Evolutionary conservation across 2,113 vertebrate genomes (phyloP), one percentile per base, ranked within the genome.

Genomic region (Antennarius striatus): DNA sequence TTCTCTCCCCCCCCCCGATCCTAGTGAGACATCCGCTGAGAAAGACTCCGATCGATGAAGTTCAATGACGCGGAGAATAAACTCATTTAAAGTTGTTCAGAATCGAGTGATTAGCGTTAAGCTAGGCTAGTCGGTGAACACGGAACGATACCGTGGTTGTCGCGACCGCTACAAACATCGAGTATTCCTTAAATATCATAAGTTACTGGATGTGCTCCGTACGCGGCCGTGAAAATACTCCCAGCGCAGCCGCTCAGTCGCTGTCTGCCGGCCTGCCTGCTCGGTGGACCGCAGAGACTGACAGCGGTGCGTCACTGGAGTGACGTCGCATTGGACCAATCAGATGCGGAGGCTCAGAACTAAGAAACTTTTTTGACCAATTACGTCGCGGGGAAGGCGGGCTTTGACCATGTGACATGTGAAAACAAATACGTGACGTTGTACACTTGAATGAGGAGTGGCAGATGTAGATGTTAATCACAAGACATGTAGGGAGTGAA

Each of bases 371-470:
- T 89, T 69, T 73, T 0, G 48, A 10, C 90, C 84, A 87, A 90
- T 90, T 36, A 32, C 0, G 11, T 13, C 0, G 1, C 54, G 10
- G 15, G 12, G 17, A 67, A 40, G 13, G 10, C 6, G 43, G 40
- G 50, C 3, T 11, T 15, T n/a, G 40, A 56, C 42, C 82, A 86
- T 66, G 84, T 85, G 83, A 86, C 50, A 68, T 77, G 58, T 49
- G 45, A 86, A 90, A 89, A 90, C 81, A 88, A 88, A 87, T 80
- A 50, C 28, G 28, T 72, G 84, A 84, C 50, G 73, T 3, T 7
- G 32, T 36, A 36, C 32, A 36, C 5, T 36, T 7, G 7, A 36
- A 36, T 36, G 32, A 36, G 32, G 32, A 36, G 32, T 36, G 32
- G 32, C 32, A 36, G 32, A 1, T 36, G 32, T 36, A 5, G 32